Evolutionary conservation across 2,113 vertebrate genomes (phyloP).

Genomic region (Otus sunia): DNA sequence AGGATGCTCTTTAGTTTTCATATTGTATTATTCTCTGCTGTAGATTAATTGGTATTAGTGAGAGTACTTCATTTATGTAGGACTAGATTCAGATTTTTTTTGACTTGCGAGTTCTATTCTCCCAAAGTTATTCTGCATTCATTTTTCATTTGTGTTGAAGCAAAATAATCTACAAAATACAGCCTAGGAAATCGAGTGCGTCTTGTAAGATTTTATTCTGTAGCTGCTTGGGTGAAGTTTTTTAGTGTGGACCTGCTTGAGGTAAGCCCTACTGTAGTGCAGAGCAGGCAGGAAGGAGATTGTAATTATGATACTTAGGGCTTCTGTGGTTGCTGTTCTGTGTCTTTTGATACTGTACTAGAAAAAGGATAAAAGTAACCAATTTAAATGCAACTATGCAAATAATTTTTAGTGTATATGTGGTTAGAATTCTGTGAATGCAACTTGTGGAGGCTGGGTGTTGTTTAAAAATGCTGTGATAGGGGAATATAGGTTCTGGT

Average conservation of each 20-base stretch:
- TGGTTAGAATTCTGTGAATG: not conserved
- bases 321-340: not conserved
- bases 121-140: accelerated
- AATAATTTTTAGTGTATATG: not conserved
- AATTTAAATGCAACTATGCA: not conserved
- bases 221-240: not conserved
- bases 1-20: not conserved
- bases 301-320: not conserved
- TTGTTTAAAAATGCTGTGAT: not conserved
- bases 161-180: not conserved
- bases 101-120: accelerated
- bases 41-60: not conserved
- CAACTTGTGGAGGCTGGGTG: not conserved
- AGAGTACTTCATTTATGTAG: accelerated
- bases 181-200: not conserved
- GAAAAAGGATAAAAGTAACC: not conserved
- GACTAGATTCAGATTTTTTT: not conserved
- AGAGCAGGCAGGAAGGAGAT: not conserved
- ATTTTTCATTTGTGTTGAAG: not conserved
- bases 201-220: not conserved
- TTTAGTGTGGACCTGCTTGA: not conserved
- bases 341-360: not conserved
- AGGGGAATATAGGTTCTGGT: not conserved
- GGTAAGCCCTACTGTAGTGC: not conserved
- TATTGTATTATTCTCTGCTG: not conserved